Evolutionary conservation across 2,113 vertebrate genomes (phyloP), one percentile per base, ranked within the genome.

Genomic region (Ptilorrhoa leucosticta): DNA sequence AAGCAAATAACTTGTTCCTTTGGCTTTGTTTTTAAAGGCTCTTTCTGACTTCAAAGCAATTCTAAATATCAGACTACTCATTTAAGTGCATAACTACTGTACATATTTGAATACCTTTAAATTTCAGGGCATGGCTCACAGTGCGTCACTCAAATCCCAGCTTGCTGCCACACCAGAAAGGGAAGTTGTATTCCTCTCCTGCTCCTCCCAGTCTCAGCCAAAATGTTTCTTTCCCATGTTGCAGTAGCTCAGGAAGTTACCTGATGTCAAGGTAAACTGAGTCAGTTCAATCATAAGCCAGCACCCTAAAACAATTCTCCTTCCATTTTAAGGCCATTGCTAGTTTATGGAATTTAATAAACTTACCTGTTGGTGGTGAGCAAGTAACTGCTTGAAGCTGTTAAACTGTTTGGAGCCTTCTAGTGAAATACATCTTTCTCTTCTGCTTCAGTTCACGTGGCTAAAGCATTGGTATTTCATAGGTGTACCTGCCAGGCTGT

Each of bases 41-140:
- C 24, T 10, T 23, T 61, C 63, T 88, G 68, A 73, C 92, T 95
- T 96, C 87, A 96, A 94, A 96, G 95, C 70, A 66, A 50, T 70
- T 91, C 68, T 81, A 81, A 91, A 21, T 53, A 86, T 28, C 71
- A 86, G 39, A 60, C 56, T 81, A 44, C 84, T 80, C 76, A 73
- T 73, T 48, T 58, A 86, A 63, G 54, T 70, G 39, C 33, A 16
- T 81, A 90, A 61, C 63, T 95, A 69, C 65, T 39, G 27, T 47
- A 57, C 21, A 13, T 66, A 90, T 88, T 96, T 83, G 31, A 91
- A 95, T 91, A 88, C 51, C 47, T 94, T 86, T 73, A 69, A 57
- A 90, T 83, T 86, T 92, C 68, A 83, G 80, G 71, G 50, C 56
- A 90, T 22, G 58, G 58, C 63, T 92, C 83, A 53, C 42, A 23